Conservation (phyloP, 2,888 invertebrate genomes). For the Polia nebulosa region DNA sequence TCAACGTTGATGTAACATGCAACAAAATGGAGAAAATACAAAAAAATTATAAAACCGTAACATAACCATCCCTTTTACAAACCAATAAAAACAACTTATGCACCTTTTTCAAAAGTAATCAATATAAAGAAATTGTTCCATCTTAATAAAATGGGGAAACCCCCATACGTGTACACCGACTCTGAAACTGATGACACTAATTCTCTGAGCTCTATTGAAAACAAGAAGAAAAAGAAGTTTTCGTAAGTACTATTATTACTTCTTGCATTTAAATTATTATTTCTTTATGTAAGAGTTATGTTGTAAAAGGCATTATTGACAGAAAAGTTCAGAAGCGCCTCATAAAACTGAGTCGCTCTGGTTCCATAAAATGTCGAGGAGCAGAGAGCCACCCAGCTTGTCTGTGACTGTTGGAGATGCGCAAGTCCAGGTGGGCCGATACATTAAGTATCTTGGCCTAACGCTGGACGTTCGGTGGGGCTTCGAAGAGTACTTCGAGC, state of each 20-base stretch:
- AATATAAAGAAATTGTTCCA: constrained; percentile 17
- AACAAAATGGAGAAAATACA: constrained; percentile 23
- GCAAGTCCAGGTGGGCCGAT: no score
- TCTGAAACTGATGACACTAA: constrained; percentile 77
- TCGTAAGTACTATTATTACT: constrained; percentile 72
- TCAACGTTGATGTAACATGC: constrained; percentile 2
- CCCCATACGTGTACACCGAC: constrained; percentile 71
- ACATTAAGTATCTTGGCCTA: no score
- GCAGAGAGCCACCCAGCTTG: no score
- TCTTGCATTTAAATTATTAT: neutral
- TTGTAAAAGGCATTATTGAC: no score
- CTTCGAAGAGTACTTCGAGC: no score
- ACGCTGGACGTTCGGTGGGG: no score
- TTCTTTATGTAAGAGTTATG: no score
- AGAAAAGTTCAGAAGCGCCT: no score
- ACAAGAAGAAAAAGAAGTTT: constrained; percentile 78
- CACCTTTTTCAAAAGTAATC: neutral
- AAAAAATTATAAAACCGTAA: constrained; percentile 24
- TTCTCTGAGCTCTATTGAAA: constrained; percentile 75
- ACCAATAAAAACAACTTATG: neutral
- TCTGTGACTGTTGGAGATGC: no score
- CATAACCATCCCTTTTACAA: constrained; percentile 10
- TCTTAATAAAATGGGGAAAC: constrained; percentile 74
- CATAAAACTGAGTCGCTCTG: no score
- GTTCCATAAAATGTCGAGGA: no score